Evolutionary conservation across 2,113 vertebrate genomes (phyloP), one percentile per base, ranked within the genome.

Genomic region (Boulengerochromis microlepis): DNA sequence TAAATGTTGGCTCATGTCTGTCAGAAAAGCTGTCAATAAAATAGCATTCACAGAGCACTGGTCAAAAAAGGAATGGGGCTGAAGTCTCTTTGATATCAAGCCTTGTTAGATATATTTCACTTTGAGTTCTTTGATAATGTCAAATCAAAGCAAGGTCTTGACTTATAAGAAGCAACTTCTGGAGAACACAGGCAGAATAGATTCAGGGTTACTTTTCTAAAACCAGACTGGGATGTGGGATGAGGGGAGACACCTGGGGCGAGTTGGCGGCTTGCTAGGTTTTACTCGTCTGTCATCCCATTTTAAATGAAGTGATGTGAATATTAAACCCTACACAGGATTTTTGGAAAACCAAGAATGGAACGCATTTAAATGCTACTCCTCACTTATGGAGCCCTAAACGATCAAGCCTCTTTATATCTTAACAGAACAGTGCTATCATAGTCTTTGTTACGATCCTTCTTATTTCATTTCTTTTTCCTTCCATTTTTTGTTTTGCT

Each of bases 121-220:
- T 93, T 88, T 88, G 88, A 94, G 85, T 74, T 83, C 91, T 96
- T 95, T 95, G 94, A 96, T 95, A 92, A 90, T 90, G 90, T 93
- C 90, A 95, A 96, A 94, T 95, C 94, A 95, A 96, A 96, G 93
- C 82, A 56, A 90, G 88, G 90, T 90, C 90, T 89, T 83, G 82
- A 93, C 91, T 87, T 86, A 84, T 85, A 87, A 85, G 82, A 89
- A 85, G 45, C 52, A 85, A 84, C 89, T 91, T 91, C 80, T 83
- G 80, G 84, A 64, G 74, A 90, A 86, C 71, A 33, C 18, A 24
- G 42, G 86, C 85, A 85, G 92, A 89, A 91, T 64, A 82, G 31
- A 78, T 57, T 64, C 57, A 66, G 40, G 57, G 76, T 78, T 88
- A 38, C 42, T 84, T 76, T 84, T 83, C 42, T 80, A 26, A 50